A percentile compares a stretch with the other conserved stretches of the same genome.
phyloP scores from a whole-genome alignment of 2,797 vertebrate genomes.

The Rhinichthys osculus region DNA sequence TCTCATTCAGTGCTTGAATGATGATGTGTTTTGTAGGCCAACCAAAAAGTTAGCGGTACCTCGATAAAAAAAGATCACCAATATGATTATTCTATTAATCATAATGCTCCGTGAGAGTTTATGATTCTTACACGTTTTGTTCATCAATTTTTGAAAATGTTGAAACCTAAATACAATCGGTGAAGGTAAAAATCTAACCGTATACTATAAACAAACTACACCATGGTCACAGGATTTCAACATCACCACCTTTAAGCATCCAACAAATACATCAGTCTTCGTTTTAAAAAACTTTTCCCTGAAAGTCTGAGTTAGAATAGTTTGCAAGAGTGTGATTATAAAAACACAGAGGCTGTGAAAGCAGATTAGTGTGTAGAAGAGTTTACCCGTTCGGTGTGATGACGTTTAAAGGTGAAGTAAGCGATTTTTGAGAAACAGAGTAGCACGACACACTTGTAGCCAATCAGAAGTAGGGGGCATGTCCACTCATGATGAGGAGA shows the following conservation, averaged over 20 bases:
- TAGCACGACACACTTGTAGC: neutral
- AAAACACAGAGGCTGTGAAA: neutral
- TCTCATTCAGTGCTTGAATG: neutral
- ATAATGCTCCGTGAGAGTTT: neutral
- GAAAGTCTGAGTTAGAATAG: neutral
- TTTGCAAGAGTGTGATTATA: neutral
- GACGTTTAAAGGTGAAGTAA: neutral
- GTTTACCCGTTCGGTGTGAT: neutral
- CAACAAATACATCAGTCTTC: neutral
- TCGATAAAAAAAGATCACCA: neutral
- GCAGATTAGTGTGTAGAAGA: neutral
- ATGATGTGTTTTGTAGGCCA: neutral
- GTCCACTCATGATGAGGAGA: no score
- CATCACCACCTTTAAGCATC: neutral
- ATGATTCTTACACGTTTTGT: neutral
- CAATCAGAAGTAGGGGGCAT: neutral
- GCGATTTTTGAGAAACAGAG: neutral
- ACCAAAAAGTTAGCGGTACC: neutral
- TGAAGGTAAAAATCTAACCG: neutral
- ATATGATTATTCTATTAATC: neutral
- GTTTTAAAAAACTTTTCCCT: neutral
- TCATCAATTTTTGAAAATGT: neutral
- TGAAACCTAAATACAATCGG: neutral
- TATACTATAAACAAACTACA: neutral
- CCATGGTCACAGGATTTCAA: neutral